A percentile compares a stretch with the other conserved stretches of the same genome.
Conservation (phyloP, 2,888 invertebrate genomes). For the Timandra comae region DNA sequence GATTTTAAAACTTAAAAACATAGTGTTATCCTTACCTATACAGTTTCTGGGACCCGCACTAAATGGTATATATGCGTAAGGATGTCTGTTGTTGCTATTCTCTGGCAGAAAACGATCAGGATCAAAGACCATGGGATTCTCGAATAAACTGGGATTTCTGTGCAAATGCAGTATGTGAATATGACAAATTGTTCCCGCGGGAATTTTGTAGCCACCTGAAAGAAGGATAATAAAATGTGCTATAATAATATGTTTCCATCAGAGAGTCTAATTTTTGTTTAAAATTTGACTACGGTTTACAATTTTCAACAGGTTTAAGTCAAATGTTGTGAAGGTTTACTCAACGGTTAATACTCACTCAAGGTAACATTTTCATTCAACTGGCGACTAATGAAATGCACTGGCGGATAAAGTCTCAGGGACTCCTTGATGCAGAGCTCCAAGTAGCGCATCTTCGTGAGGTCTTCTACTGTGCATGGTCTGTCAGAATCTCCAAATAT, state of each 20-base stretch:
- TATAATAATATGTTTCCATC: no score
- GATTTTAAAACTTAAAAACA: no score
- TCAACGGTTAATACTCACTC: no score
- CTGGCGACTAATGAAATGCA: conserved; percentile 79
- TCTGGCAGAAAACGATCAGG: conserved; percentile 82
- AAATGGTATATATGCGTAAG: conserved; percentile 80
- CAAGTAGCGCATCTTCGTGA: conserved; percentile 80
- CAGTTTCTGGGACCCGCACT: conserved; percentile 83
- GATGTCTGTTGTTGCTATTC: conserved; percentile 72
- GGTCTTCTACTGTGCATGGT: conserved; percentile 76
- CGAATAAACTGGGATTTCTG: conserved; percentile 77
- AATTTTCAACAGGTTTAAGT: no score
- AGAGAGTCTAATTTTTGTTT: no score
- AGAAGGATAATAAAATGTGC: conserved; percentile 4
- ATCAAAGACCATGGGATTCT: conserved; percentile 80
- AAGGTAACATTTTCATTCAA: conserved; percentile 74
- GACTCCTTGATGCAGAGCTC: conserved; percentile 84
- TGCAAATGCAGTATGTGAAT: conserved; percentile 79
- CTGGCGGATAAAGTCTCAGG: conserved; percentile 80
- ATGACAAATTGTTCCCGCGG: conserved; percentile 69
- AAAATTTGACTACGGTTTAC: no score
- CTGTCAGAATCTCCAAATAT: conserved; percentile 80
- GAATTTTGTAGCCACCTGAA: conserved; percentile 47
- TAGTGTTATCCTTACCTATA: conserved; percentile 61
- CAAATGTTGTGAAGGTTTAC: no score